These are phyloP conservation scores for Callorhinus ursinus DNA, from an alignment of 2,113 vertebrate species.

Conservation along the genomic window DNA sequence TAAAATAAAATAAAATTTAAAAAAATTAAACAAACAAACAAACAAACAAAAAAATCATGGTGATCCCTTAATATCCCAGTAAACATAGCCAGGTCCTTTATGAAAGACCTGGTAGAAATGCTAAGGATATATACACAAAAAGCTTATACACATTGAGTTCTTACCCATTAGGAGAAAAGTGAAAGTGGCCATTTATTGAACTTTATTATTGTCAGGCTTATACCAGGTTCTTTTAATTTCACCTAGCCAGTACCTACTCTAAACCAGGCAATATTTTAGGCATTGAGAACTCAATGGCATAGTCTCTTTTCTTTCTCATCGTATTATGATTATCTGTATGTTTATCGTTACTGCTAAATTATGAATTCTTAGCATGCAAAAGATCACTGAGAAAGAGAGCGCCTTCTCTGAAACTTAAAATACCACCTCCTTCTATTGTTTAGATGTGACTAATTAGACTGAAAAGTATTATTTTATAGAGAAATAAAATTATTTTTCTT, in stretches of 20 bases:
- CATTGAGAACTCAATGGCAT: not conserved
- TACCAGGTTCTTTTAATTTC: not conserved
- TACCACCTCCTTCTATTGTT: not conserved
- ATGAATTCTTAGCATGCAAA: not conserved
- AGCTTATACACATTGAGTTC: not conserved
- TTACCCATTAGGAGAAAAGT: not conserved
- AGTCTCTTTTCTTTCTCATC: not conserved
- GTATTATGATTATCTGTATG: not conserved
- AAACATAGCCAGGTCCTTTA: not conserved
- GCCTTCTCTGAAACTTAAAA: conserved; percentile 27
- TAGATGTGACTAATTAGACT: not conserved
- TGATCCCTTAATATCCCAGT: not conserved
- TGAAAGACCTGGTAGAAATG: not conserved
- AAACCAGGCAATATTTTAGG: not conserved
- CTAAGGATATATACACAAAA: not conserved
- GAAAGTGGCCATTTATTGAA: not conserved
- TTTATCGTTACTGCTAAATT: not conserved
- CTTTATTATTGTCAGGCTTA: not conserved
- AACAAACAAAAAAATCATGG: no score
- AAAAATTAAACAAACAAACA: no score
- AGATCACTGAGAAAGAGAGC: not conserved
- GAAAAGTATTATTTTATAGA: not conserved
- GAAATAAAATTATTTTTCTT: not conserved
- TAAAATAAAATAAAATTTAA: no score
- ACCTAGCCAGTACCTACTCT: not conserved